A percentile compares a stretch with the other conserved stretches of the same genome.
Conservation (phyloP, 2,888 invertebrate species). For the Zygogramma bicolorata region DNA sequence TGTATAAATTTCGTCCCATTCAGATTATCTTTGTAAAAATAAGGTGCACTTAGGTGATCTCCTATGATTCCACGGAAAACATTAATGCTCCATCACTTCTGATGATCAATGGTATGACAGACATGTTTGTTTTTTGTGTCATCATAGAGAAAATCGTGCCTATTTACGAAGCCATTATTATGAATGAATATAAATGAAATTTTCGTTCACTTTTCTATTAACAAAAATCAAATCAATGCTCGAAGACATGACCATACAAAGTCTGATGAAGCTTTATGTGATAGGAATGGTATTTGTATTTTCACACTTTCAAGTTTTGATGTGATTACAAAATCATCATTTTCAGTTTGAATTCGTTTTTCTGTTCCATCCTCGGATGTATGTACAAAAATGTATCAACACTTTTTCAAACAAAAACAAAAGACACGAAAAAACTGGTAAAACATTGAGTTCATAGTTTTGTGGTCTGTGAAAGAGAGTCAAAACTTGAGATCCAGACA, state of each 20-base stretch:
- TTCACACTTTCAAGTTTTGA: no score
- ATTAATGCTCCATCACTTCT: no score
- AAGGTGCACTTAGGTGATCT: no score
- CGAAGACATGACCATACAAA: background rate
- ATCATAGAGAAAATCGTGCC: background rate
- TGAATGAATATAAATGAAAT: no score
- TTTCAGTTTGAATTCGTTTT: no score
- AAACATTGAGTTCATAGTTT: background rate
- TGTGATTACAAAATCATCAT: no score
- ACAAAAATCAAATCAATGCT: background rate
- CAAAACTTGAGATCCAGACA: background rate
- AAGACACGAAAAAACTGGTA: background rate
- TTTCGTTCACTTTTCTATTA: background rate
- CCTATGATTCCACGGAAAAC: background rate
- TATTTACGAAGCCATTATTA: background rate
- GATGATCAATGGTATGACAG: background rate
- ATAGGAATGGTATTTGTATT: background rate
- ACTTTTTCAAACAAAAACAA: background rate
- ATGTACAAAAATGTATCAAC: no score
- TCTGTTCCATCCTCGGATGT: no score
- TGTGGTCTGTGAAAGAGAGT: background rate
- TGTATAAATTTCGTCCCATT: background rate
- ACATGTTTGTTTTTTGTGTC: background rate
- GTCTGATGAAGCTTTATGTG: background rate
- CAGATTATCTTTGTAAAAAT: background rate